phyloP scores from a whole-genome alignment of 2,888 invertebrate species.

The Germaria angustata region DNA sequence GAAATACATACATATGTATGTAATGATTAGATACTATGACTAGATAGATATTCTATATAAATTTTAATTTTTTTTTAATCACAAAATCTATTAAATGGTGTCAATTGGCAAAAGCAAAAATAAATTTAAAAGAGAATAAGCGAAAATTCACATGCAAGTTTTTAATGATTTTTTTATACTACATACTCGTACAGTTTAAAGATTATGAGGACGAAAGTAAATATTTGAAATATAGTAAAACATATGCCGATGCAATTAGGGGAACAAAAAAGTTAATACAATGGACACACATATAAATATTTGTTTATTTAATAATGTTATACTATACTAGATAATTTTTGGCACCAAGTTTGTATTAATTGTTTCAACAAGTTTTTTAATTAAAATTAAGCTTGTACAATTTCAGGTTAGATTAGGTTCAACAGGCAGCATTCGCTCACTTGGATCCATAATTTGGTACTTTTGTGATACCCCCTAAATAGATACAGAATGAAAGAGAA shows the following conservation, averaged over 20 bases:
- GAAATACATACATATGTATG: too few species aligned
- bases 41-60: neutral
- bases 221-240: neutral
- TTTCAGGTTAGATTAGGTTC: too few species aligned
- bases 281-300: neutral
- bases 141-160: slow-evolving; percentile 31
- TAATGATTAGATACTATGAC: slow-evolving; percentile 49
- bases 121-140: slow-evolving; percentile 17
- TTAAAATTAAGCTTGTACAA: too few species aligned
- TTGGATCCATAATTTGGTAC: too few species aligned
- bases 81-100: slow-evolving; percentile 54
- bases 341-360: too few species aligned
- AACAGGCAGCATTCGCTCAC: too few species aligned
- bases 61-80: neutral
- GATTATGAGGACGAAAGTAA: neutral
- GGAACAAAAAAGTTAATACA: neutral
- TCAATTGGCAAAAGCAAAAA: slow-evolving; percentile 52
- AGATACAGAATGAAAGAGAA: too few species aligned
- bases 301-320: too few species aligned
- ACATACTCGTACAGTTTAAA: neutral
- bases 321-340: too few species aligned
- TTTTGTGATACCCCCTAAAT: too few species aligned
- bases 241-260: neutral
- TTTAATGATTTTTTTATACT: slow-evolving; percentile 2
- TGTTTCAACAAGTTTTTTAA: too few species aligned